Evolutionary conservation across 2,113 vertebrate genomes (phyloP).

Genomic region (Athene cunicularia): DNA sequence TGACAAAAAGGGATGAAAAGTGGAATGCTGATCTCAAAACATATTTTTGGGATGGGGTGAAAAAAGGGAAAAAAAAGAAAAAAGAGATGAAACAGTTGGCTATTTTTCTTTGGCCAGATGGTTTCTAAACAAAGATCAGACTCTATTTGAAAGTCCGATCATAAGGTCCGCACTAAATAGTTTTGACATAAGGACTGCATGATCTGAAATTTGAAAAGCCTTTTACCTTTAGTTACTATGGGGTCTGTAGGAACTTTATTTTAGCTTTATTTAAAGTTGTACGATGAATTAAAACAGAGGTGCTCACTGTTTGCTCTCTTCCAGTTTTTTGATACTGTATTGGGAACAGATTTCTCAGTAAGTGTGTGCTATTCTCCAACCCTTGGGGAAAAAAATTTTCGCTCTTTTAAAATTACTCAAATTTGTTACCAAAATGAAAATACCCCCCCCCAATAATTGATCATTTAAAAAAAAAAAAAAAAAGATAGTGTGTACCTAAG

Average conservation of each 20-base stretch:
- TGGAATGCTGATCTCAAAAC: constrained; percentile 12
- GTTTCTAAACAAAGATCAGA: constrained; percentile 55
- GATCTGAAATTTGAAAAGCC: background rate
- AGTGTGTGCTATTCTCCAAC: background rate
- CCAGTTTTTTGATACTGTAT: background rate
- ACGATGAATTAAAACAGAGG: background rate
- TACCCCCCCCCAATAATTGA: background rate
- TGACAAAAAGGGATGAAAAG: constrained; percentile 51
- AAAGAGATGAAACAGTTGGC: constrained; percentile 39
- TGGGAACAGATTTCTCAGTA: background rate
- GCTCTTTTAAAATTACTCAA: background rate
- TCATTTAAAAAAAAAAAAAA: background rate
- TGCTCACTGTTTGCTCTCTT: background rate
- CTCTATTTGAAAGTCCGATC: constrained; percentile 21
- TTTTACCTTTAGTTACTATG: background rate
- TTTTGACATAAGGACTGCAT: background rate
- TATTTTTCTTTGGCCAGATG: constrained; percentile 62
- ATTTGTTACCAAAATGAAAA: background rate
- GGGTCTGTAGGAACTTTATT: background rate
- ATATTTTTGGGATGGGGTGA: background rate
- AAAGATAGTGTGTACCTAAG: background rate
- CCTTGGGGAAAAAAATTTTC: background rate
- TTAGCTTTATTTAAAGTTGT: background rate
- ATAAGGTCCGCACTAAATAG: background rate
- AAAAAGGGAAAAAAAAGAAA: background rate